These are phyloP conservation scores for Echiichthys vipera DNA, from an alignment of 2,797 vertebrate genomes.

Conservation along the genomic window DNA sequence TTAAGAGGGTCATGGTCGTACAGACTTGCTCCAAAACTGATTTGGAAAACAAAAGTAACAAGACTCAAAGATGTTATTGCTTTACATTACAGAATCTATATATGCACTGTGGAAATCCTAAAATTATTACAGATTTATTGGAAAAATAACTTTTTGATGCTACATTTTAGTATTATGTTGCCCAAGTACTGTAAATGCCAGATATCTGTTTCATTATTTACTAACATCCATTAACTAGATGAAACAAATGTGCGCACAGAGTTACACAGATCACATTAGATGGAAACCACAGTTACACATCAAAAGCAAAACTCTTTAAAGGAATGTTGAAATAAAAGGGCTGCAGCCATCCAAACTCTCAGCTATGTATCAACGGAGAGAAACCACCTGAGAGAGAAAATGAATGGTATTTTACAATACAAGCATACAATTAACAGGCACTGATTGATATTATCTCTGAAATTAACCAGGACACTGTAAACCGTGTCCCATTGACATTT, in stretches of 20 bases:
- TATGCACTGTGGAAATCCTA: constrained; percentile 29
- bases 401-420: constrained; percentile 7
- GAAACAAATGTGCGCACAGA: constrained; percentile 26
- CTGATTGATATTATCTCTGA: constrained; percentile 10
- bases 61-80: background rate
- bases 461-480: constrained; percentile 14
- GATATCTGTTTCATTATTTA: constrained; percentile 44
- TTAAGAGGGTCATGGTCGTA: background rate
- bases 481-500: background rate
- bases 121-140: constrained; percentile 27
- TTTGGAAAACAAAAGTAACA: constrained; percentile 5
- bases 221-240: constrained; percentile 30
- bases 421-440: constrained; percentile 13
- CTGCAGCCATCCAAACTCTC: constrained; percentile 17
- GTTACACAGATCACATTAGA: constrained; percentile 34
- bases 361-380: constrained; percentile 14
- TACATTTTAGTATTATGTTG: constrained; percentile 19
- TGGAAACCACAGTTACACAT: constrained; percentile 36
- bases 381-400: constrained; percentile 9
- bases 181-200: constrained; percentile 31
- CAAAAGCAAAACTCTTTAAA: constrained; percentile 40
- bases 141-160: constrained; percentile 18
- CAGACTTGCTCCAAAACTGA: constrained; percentile 2
- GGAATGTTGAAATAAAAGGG: constrained; percentile 37
- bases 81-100: constrained; percentile 13